These are phyloP conservation scores for Scaptomyza flava DNA, from an alignment of 2,888 invertebrate species.

Conservation along the genomic window DNA sequence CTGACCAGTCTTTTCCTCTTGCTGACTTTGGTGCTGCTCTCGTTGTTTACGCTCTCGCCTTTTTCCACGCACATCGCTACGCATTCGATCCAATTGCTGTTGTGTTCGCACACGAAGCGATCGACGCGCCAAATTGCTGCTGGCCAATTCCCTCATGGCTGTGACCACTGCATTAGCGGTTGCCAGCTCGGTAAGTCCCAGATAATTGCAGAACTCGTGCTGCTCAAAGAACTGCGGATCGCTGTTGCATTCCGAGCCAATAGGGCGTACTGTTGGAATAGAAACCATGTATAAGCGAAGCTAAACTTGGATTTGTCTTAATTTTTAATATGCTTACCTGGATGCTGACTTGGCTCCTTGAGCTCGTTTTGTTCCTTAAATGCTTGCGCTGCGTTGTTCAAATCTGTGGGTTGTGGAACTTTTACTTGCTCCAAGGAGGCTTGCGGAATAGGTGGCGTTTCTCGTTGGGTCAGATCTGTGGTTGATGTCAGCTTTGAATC, in stretches of 20 bases:
- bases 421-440: neutral
- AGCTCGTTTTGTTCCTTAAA: neutral
- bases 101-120: constrained; percentile 79
- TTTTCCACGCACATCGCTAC: constrained; percentile 52
- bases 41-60: constrained; percentile 38
- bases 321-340: constrained; percentile 5
- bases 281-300: neutral
- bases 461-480: constrained; percentile 41
- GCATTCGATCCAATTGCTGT: constrained; percentile 76
- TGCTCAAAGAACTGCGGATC: constrained; percentile 74
- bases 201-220: constrained; percentile 83
- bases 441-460: neutral
- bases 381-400: neutral
- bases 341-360: neutral
- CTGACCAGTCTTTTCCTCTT: constrained; percentile 11
- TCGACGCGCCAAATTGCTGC: constrained; percentile 74
- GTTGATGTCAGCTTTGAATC: constrained; percentile 61
- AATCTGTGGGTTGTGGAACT: neutral
- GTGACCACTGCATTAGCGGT: constrained; percentile 81
- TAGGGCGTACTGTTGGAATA: constrained; percentile 14
- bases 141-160: constrained; percentile 79
- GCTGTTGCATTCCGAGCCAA: constrained; percentile 28
- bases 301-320: neutral
- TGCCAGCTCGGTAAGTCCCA: constrained; percentile 82
- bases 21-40: neutral